Percentiles rank a stretch among this genome's conserved stretches.
These are phyloP conservation scores for Esox niger DNA, from an alignment of 2,113 vertebrate species.

Conservation along the genomic window DNA sequence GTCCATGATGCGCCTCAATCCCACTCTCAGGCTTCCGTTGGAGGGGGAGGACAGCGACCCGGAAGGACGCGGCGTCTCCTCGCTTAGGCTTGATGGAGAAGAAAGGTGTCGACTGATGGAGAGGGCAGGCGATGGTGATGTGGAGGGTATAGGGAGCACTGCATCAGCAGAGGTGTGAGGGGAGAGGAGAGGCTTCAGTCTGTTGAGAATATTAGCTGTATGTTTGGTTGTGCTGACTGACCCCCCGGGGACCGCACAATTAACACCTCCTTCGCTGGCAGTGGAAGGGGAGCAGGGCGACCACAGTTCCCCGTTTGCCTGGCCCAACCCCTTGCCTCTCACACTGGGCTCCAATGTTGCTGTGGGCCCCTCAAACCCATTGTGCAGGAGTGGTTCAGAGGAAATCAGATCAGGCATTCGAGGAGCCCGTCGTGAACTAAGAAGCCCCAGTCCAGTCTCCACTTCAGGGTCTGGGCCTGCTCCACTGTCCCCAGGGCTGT, in stretches of 20 bases:
- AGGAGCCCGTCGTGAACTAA: constrained; percentile 26
- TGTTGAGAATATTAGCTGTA: constrained; percentile 40
- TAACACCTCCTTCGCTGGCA: constrained; percentile 22
- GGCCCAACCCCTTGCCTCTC: constrained; percentile 18
- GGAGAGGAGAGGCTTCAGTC: constrained; percentile 48
- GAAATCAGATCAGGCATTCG: constrained; percentile 23
- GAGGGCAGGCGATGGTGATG: constrained; percentile 15
- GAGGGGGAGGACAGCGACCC: constrained; percentile 33
- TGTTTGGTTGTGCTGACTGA: constrained; percentile 18
- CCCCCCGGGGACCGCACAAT: constrained; percentile 13
- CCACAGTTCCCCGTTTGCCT: constrained; percentile 51
- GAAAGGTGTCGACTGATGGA: constrained; percentile 26
- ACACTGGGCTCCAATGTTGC: constrained; percentile 2
- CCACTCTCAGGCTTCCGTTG: constrained; percentile 36
- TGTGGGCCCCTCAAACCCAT: constrained; percentile 50
- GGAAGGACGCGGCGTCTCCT: constrained; percentile 27
- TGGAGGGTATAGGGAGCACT: constrained; percentile 13
- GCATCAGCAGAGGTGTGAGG: constrained; percentile 20
- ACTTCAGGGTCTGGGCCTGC: constrained; percentile 2
- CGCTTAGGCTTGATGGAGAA: constrained; percentile 33
- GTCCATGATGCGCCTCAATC: constrained; percentile 30
- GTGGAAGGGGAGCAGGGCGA: constrained; percentile 43
- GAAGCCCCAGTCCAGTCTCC: constrained; percentile 16
- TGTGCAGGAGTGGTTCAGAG: constrained; percentile 46
- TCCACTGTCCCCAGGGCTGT: constrained; percentile 5